Percentiles rank a stretch among this genome's conserved stretches.
phyloP scores from a whole-genome alignment of 2,888 invertebrate species.

The Zelleria hepariella region DNA sequence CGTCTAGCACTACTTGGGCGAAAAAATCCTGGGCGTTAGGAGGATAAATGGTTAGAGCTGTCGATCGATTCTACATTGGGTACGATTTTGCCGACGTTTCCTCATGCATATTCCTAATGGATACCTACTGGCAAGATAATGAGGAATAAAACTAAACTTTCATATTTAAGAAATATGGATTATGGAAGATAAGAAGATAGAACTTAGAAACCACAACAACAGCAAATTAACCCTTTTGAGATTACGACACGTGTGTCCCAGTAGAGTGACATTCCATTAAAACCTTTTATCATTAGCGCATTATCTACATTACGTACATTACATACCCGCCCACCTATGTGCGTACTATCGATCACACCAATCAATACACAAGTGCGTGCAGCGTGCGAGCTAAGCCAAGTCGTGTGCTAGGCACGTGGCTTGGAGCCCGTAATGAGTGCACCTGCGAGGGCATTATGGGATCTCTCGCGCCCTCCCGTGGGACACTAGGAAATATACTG shows the following conservation, averaged over 20 bases:
- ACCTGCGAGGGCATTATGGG: constrained; percentile 68
- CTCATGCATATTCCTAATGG: no score
- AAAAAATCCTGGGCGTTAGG: no score
- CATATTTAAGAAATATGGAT: no score
- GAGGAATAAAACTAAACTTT: no score
- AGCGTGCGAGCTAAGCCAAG: constrained; percentile 40
- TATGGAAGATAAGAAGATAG: no score
- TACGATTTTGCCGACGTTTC: no score
- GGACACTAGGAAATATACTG: constrained; percentile 34
- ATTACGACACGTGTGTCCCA: background rate
- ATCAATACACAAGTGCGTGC: constrained; percentile 35
- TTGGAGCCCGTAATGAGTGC: constrained; percentile 64
- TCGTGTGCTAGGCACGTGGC: constrained; percentile 35
- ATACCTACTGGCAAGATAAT: no score
- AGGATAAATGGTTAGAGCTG: no score
- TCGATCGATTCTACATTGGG: no score
- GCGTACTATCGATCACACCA: constrained; percentile 23
- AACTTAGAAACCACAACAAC: no score
- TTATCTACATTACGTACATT: background rate
- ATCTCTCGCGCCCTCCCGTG: constrained; percentile 72
- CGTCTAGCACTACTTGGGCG: no score
- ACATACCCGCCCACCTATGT: constrained; percentile 15
- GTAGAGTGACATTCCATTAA: background rate
- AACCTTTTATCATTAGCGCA: background rate
- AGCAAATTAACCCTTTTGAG: no score